Percentiles rank a stretch among this genome's conserved stretches.
Conservation (phyloP, 2,113 vertebrate species). For the Struthidea cinerea region DNA sequence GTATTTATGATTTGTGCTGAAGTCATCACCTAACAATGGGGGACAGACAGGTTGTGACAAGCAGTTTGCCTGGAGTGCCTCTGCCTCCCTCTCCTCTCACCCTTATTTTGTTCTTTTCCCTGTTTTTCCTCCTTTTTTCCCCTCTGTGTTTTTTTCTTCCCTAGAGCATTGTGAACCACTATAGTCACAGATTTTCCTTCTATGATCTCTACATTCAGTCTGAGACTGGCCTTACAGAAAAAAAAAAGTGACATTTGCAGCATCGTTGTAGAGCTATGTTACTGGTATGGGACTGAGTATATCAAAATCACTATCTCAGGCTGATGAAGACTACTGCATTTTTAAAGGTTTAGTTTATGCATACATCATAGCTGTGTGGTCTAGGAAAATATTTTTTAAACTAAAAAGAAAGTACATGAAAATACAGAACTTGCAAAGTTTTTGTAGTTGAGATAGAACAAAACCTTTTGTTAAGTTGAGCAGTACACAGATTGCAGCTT, state of each 20-base stretch:
- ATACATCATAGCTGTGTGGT: accelerated
- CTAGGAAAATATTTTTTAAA: not conserved
- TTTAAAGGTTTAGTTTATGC: not conserved
- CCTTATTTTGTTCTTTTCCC: not conserved
- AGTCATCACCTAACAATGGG: not conserved
- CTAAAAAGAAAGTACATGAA: not conserved
- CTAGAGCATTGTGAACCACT: not conserved
- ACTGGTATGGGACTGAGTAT: not conserved
- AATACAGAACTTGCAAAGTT: not conserved
- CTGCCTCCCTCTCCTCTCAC: not conserved
- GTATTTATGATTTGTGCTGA: not conserved
- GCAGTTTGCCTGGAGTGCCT: not conserved
- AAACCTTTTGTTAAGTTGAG: not conserved
- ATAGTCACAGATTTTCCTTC: not conserved
- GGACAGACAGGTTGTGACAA: not conserved
- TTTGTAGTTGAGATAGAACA: not conserved
- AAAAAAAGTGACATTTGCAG: not conserved
- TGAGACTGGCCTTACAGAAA: not conserved
- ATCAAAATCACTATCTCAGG: not conserved
- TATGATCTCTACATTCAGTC: not conserved
- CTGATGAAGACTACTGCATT: not conserved
- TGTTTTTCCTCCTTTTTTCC: not conserved
- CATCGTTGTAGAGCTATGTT: accelerated
- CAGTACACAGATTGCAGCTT: not conserved
- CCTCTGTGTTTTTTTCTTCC: not conserved